A percentile compares a stretch with the other conserved stretches of the same genome.
These are phyloP conservation scores for Lasiurus cinereus DNA, from an alignment of 2,113 vertebrate species.

Conservation along the genomic window DNA sequence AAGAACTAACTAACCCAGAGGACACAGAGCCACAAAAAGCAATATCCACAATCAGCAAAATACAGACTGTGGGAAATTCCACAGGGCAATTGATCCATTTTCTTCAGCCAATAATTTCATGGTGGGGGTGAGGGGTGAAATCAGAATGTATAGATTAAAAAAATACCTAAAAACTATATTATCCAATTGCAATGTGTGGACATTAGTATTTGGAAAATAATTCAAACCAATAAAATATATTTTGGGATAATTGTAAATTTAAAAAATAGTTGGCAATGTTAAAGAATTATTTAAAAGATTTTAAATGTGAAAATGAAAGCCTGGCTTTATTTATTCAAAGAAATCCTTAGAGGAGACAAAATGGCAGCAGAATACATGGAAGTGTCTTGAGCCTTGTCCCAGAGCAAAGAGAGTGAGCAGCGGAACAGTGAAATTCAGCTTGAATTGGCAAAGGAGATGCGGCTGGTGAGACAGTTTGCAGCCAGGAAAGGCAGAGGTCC, in stretches of 20 bases:
- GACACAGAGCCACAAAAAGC: neutral
- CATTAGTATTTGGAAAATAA: slow-evolving; percentile 40
- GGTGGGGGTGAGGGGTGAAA: neutral
- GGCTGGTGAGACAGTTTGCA: no score
- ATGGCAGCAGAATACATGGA: no score
- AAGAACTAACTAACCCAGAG: slow-evolving; percentile 21
- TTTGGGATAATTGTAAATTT: neutral
- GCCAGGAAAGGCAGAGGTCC: no score
- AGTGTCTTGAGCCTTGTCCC: no score
- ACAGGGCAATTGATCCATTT: neutral
- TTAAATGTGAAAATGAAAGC: neutral
- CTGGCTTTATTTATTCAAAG: slow-evolving; percentile 16
- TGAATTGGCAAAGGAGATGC: no score
- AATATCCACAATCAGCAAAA: neutral
- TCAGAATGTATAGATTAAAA: neutral
- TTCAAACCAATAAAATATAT: neutral
- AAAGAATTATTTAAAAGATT: slow-evolving; percentile 9
- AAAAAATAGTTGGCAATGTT: slow-evolving; percentile 3
- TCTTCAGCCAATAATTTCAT: slow-evolving; percentile 11
- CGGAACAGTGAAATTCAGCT: no score
- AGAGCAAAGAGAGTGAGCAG: no score
- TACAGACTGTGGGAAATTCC: neutral
- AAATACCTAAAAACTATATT: neutral
- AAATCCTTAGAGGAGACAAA: neutral
- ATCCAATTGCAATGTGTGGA: neutral